Evolutionary conservation across 2,797 vertebrate genomes (phyloP), one percentile per base, ranked within the genome.

Genomic region (Orientallactaga sibirica): DNA sequence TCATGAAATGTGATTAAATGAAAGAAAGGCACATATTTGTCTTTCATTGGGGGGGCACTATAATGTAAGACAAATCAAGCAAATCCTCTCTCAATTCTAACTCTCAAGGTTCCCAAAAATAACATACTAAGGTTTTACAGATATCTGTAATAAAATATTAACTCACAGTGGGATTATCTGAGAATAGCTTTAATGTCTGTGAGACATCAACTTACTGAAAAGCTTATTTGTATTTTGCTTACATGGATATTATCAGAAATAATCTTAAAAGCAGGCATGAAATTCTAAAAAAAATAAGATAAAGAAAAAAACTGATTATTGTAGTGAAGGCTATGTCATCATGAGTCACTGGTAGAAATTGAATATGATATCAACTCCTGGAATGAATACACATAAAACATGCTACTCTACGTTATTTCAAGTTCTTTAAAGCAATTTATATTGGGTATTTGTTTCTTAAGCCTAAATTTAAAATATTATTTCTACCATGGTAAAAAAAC

Each of bases 71-170:
- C 29, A 87, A 1, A 22, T 64, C 6, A 77, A 48, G 55, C 7
- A 22, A 88, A 67, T 74, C n/a, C n/a, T 25, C 25, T 67, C 8
- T 73, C 43, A 66, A 19, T 8, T 5, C 5, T 27, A 92, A 94
- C 11, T 16, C 8, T 33, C 12, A 33, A 15, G 18, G 3, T 82
- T 48, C 48, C 85, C 8, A 92, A 61, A 71, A 55, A 75, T 18
- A 78, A 71, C n/a, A 33, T 20, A 4, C 61, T 43, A 61, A 27
- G 15, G 16, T 68, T 86, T 91, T 83, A 67, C 18, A 83, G 37
- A 91, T 64, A 80, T 89, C 62, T 91, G 7, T 8, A 64, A 20
- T 62, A 79, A 93, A 91, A 33, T 67, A 41, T 80, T 92, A 10
- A 68, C 68, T 71, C 58, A 71, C 19, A 84, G 16, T 85, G 52